Base-by-base conservation (phyloP, 2,888 invertebrate genomes). In the Amaurobius ferox region DNA sequence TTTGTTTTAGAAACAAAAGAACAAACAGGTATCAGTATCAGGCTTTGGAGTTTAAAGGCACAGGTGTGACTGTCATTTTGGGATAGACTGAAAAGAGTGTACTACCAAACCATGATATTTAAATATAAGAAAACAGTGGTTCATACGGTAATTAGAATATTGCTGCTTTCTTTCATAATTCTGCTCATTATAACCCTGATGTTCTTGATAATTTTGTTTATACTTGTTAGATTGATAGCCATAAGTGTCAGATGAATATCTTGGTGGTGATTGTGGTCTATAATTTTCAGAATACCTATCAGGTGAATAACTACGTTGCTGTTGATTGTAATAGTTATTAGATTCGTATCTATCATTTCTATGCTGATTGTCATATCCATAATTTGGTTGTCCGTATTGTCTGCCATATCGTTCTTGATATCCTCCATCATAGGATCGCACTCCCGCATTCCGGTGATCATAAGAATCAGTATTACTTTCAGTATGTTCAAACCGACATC, bases 401-500 rank as follows among this genome's bases (percentile, higher is more conserved):
- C 44, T 5, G 7, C 64, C 30, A 64, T 64, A 61, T 26, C 28
- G 35, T n/a, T 62, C 16, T 35, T 62, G 44, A 16, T 76, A 32
- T 30, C 44, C 40, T 23, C 55, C 35, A n/a, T 48, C 16, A 13
- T 71, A 30, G 11, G 7, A 32, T 26, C 39, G 19, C 26, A 16
- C 16, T 32, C 35, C 16, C 29, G 16, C 23, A 30, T 64, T 28
- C 6, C 13, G 44, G 2, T 44, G 44, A 44, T 44, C 16, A 44
- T 44, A 44, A n/a, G 3, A 23, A 48, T 64, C 6, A 55, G 19
- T 23, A 11, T 55, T 23, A 32, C 67, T 61, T 13, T 72, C 72
- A 19, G 40, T n/a, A 29, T 86, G 86, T 30, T 86, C 86, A 19
- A 62, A 78, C 28, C 86, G 61, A 26, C 86, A 86, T 76, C 76